Conservation (phyloP, 2,797 vertebrate species). For the Oreochromis mossambicus region DNA sequence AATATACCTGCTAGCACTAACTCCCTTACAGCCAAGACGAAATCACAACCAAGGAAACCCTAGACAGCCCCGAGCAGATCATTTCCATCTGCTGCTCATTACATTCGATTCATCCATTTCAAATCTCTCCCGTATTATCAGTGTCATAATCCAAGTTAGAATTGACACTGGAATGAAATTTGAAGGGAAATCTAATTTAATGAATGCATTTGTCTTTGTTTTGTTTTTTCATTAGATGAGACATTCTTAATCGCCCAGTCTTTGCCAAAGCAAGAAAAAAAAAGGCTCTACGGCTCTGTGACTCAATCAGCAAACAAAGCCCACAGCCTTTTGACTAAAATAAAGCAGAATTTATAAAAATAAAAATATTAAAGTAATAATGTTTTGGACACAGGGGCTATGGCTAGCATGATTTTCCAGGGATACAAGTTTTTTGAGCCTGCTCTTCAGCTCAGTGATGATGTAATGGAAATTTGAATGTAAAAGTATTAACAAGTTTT, state of each 20-base stretch:
- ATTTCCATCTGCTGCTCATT: conserved; percentile 31
- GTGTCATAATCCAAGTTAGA: not conserved
- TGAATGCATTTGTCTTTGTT: not conserved
- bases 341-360: not conserved
- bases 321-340: conserved; percentile 6
- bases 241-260: not conserved
- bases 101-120: conserved; percentile 10
- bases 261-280: not conserved
- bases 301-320: conserved; percentile 18
- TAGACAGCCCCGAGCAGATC: not conserved
- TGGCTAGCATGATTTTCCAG: not conserved
- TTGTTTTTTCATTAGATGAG: not conserved
- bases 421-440: conserved; percentile 12
- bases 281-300: not conserved
- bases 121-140: not conserved
- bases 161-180: conserved; percentile 1
- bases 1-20: conserved; percentile 54
- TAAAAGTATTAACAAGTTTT: not conserved
- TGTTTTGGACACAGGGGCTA: not conserved
- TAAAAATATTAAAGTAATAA: not conserved
- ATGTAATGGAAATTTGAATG: not conserved
- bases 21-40: conserved; percentile 6
- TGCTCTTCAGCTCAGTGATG: not conserved
- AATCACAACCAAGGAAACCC: conserved; percentile 39
- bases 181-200: not conserved